Evolutionary conservation across 2,888 invertebrate species (phyloP), one percentile per base, ranked within the genome.

Genomic region (Caenorhabditis sulstoni): DNA sequence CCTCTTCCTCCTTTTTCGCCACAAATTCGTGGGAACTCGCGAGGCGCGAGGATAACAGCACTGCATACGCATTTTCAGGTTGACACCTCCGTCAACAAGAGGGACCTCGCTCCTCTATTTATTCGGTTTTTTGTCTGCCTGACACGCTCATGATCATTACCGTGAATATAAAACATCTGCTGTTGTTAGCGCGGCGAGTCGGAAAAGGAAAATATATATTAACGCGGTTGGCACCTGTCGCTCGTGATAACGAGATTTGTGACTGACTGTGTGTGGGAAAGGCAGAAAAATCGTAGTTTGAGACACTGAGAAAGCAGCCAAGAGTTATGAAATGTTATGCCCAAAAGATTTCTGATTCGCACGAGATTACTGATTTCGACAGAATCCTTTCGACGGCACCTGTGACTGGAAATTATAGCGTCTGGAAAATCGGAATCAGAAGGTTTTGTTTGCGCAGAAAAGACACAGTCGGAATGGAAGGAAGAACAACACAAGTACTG

Each of bases 21-120:
- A 52, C 57, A 53, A 61, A 53, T 55, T 61, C 73, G 73, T 73
- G 73, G 73, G 73, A 73, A 73, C 62, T 71, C 55, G 41, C 39
- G 3, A 5, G 29, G 3, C 29, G 29, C 29, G 29, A 16, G 53
- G 22, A 39, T 55, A 37, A 39, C 14, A 41, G 41, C 9, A 8
- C 29, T 29, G 29, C 29, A 29, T 52, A 16, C 11, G 20, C 29
- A 29, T 29, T 29, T 16, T 29, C 7, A 37, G 9, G 22, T 22
- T 50, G 39, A 44, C 64, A 39, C 39, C 41, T 29, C 41, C 2
- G 41, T 29, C 29, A 29, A 29, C 29, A 29, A 29, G n/a, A n/a
- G 29, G 29, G 29, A n/a, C 37, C 39, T 14, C 39, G 44, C 4
- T 3, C 55, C 23, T 52, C 22, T 41, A 53, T 55, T 52, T 61